Percentiles rank a stretch among this genome's conserved stretches.
Evolutionary conservation across 2,888 invertebrate genomes (phyloP).

Genomic region (Trichogramma dendrolimi): DNA sequence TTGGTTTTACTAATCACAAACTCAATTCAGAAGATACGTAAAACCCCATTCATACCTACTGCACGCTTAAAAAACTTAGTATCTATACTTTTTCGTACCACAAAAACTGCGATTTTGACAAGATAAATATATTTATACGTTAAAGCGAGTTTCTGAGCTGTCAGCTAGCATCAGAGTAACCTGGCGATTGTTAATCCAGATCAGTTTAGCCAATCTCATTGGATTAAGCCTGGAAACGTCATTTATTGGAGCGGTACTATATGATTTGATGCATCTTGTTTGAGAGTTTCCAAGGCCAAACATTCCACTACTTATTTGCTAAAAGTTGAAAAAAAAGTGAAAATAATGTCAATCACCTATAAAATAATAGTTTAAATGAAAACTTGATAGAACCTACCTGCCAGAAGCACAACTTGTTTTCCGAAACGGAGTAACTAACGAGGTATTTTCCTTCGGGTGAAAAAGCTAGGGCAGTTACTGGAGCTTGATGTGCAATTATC

Average conservation of each 20-base stretch:
- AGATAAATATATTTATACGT: slow-evolving; percentile 57
- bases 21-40: slow-evolving; percentile 21
- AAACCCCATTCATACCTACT: slow-evolving; percentile 20
- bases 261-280: slow-evolving; percentile 92
- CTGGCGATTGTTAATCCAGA: slow-evolving; percentile 92
- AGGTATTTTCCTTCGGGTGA: slow-evolving; percentile 96
- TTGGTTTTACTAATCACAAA: slow-evolving; percentile 23
- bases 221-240: slow-evolving; percentile 83
- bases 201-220: slow-evolving; percentile 83
- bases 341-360: neutral
- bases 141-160: slow-evolving; percentile 85
- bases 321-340: slow-evolving; percentile 26
- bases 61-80: slow-evolving; percentile 10
- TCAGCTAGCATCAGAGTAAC: slow-evolving; percentile 93
- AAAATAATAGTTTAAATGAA: slow-evolving; percentile 1
- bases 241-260: slow-evolving; percentile 88
- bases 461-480: slow-evolving; percentile 90
- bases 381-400: slow-evolving; percentile 68
- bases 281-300: slow-evolving; percentile 97
- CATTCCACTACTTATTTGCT: slow-evolving; percentile 76
- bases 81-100: slow-evolving; percentile 12
- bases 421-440: slow-evolving; percentile 90
- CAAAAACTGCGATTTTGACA: slow-evolving; percentile 14
- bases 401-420: slow-evolving; percentile 96
- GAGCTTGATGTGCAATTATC: slow-evolving; percentile 83